Evolutionary conservation across 2,797 vertebrate species (phyloP), one percentile per base, ranked within the genome.

Genomic region (Lindbergichthys nudifrons): DNA sequence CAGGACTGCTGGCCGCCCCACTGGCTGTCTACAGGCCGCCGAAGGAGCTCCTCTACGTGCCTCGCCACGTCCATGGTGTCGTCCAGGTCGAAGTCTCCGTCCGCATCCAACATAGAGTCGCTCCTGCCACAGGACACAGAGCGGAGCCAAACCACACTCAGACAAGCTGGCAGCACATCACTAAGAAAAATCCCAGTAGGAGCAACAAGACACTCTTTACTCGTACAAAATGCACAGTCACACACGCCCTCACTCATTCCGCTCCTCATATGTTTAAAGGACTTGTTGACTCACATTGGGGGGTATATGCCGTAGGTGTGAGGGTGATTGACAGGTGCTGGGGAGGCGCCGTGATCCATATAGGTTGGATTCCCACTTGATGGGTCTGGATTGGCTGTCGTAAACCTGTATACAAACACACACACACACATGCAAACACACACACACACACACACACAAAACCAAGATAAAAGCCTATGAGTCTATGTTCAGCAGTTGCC

Each of bases 31-130:
- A 98, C 96, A 1, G 98, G 98, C 78, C 98, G 96, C 84, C 98
- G 95, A 12, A 99, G 94, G 54, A 99, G 95, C 82, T 99, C 97
- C 86, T 99, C 97, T 56, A 99, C 98, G 0, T 98, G 97, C 51
- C 97, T 90, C 0, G 98, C 98, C 87, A 99, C 98, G 0, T 99
- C 98, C 94, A 99, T 98, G 47, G 97, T 98, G 92, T 99, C 98
- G 0, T 98, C 98, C 78, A 99, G 94, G 88, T 99, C 97, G 0
- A 98, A 99, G 65, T 99, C 97, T 1, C 97, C 97, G 1, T 99
- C 97, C 0, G 95, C 88, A 59, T 99, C 98, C 88, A 99, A 86
- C 90, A 98, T 97, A 0, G 97, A 80, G 84, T 99, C 98, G 0
- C 92, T 93, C 87, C 98, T 99, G 92, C 63, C 63, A 65, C 61